phyloP scores from a whole-genome alignment of 2,888 invertebrate species.

The Heteromyza rotundicornis region DNA sequence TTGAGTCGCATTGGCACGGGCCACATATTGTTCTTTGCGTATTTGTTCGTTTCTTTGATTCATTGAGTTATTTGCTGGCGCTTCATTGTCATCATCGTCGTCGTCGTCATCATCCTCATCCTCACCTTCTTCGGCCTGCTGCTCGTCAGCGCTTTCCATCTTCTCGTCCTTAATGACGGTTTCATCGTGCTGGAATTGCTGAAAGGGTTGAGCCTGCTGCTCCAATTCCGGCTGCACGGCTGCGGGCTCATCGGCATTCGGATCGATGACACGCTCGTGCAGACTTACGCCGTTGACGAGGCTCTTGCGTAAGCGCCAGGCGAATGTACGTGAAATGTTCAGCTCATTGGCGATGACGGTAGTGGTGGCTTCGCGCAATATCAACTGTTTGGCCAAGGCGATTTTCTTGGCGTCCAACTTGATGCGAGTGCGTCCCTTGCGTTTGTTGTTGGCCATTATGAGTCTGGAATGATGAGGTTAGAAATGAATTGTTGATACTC shows the following conservation, averaged over 20 bases:
- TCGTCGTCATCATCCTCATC: constrained; percentile 21
- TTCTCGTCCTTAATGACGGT: constrained; percentile 31
- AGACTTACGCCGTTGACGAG: constrained; percentile 59
- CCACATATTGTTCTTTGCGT: constrained; percentile 19
- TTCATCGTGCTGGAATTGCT: constrained; percentile 3
- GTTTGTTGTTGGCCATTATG: constrained; percentile 49
- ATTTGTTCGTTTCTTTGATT: neutral
- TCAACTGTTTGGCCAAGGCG: constrained; percentile 58
- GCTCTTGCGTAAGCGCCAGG: constrained; percentile 60
- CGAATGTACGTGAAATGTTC: constrained; percentile 59
- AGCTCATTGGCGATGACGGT: constrained; percentile 60
- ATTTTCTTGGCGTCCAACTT: constrained; percentile 60
- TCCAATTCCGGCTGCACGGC: constrained; percentile 6
- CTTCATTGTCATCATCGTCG: constrained; percentile 8
- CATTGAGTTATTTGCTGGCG: neutral
- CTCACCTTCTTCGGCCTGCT: constrained; percentile 16
- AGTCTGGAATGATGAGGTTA: constrained; percentile 26
- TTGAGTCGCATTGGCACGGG: constrained; percentile 11
- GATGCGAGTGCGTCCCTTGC: constrained; percentile 60
- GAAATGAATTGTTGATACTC: neutral
- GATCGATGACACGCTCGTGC: constrained; percentile 59
- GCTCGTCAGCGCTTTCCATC: constrained; percentile 25
- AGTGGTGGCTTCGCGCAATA: constrained; percentile 58
- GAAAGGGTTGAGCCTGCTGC: neutral
- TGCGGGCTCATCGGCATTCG: constrained; percentile 38